A percentile compares a stretch with the other conserved stretches of the same genome.
Evolutionary conservation across 2,113 vertebrate genomes (phyloP).

Genomic region (Falcunculus frontatus): DNA sequence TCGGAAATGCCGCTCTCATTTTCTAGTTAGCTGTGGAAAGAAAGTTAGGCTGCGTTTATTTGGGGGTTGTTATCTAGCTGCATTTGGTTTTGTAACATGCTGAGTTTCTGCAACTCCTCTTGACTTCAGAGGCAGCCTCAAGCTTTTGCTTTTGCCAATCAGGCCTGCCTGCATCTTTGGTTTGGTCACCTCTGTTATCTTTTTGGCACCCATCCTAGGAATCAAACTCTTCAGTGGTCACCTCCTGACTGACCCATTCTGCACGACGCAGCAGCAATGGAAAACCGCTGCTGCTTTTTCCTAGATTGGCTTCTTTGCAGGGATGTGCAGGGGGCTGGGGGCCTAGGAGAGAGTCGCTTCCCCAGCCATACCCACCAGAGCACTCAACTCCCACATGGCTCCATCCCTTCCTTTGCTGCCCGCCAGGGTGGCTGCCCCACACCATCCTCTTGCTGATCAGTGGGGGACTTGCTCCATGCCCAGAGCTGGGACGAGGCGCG

Average conservation of each 20-base stretch:
- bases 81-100: background rate
- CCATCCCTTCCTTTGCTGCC: background rate
- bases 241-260: background rate
- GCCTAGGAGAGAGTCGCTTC: background rate
- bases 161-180: background rate
- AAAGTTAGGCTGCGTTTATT: background rate
- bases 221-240: background rate
- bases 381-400: background rate
- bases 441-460: accelerated
- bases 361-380: accelerated
- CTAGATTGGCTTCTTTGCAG: background rate
- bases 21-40: background rate
- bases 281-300: background rate
- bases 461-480: background rate
- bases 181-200: background rate
- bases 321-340: background rate
- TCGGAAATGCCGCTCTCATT: background rate
- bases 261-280: background rate
- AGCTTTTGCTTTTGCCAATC: background rate
- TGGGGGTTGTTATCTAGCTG: background rate
- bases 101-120: background rate
- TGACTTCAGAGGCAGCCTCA: background rate
- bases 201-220: background rate
- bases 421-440: background rate
- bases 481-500: background rate